A percentile compares a stretch with the other conserved stretches of the same genome.
phyloP scores from a whole-genome alignment of 2,113 vertebrate genomes.

The Zosterops lateralis region DNA sequence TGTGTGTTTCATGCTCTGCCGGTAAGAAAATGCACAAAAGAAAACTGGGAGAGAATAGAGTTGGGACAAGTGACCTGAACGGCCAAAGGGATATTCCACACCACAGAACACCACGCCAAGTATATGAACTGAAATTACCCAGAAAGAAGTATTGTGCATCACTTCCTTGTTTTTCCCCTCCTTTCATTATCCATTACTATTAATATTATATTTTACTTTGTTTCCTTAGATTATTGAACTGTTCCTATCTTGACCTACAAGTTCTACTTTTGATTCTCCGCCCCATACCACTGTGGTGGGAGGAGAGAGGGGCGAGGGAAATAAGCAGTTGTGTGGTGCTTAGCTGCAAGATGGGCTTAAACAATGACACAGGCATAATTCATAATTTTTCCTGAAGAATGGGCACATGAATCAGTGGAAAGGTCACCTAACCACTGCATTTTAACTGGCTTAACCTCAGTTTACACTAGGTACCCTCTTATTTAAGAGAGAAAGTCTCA shows the following conservation, averaged over 20 bases:
- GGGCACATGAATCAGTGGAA: neutral
- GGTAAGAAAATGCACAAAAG: neutral
- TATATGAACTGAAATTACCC: neutral
- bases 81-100: neutral
- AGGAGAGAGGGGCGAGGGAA: neutral
- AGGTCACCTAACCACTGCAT: neutral
- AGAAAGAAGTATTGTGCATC: neutral
- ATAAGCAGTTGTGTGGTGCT: neutral
- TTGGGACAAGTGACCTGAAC: neutral
- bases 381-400: neutral
- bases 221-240: neutral
- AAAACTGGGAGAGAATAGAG: neutral
- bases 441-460: neutral
- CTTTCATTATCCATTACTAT: neutral
- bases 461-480: neutral
- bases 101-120: neutral
- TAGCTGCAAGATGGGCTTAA: neutral
- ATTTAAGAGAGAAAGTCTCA: neutral
- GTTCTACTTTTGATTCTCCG: neutral
- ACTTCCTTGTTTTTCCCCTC: neutral
- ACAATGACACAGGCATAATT: rapidly evolving
- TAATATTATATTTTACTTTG: neutral
- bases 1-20: rapidly evolving
- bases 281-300: neutral
- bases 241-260: neutral